Conservation (phyloP, 2,113 vertebrate genomes). For the Festucalex cinctus region DNA sequence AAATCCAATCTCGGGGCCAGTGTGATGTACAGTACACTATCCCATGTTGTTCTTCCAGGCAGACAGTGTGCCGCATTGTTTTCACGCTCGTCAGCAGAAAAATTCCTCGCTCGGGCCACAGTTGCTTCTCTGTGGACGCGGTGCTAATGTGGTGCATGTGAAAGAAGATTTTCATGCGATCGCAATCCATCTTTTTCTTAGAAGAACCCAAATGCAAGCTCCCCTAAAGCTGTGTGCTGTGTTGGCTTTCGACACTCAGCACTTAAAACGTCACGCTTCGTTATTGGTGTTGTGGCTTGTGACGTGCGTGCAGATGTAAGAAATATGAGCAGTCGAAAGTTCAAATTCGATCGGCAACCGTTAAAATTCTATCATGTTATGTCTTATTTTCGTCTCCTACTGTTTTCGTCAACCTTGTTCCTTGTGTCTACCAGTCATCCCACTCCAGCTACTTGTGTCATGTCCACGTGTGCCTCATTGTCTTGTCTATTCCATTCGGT, state of each 20-base stretch:
- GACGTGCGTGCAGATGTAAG: background rate
- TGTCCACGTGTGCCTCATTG: too few species aligned
- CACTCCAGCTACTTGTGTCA: too few species aligned
- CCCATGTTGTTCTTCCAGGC: background rate
- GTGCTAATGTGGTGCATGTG: slow-evolving; percentile 41
- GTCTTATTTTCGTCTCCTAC: too few species aligned
- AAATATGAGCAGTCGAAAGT: background rate
- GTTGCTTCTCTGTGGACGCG: slow-evolving; percentile 18
- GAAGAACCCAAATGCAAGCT: slow-evolving; percentile 11
- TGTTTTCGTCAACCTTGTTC: too few species aligned
- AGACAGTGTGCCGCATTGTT: slow-evolving; percentile 30
- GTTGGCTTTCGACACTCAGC: slow-evolving; percentile 35
- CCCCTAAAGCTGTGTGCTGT: slow-evolving; percentile 22
- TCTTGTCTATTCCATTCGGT: too few species aligned
- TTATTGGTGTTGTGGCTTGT: background rate
- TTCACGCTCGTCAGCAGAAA: slow-evolving; percentile 11
- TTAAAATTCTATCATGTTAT: too few species aligned
- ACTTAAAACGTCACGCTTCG: background rate
- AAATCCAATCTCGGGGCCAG: slow-evolving; percentile 10
- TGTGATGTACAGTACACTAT: slow-evolving; percentile 14
- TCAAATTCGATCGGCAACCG: too few species aligned
- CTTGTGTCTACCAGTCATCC: too few species aligned
- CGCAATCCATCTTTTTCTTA: slow-evolving; percentile 37
- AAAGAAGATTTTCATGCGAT: slow-evolving; percentile 48
- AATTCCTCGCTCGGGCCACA: slow-evolving; percentile 11